phyloP scores from a whole-genome alignment of 2,888 invertebrate genomes.

The Nomada fucata region DNA sequence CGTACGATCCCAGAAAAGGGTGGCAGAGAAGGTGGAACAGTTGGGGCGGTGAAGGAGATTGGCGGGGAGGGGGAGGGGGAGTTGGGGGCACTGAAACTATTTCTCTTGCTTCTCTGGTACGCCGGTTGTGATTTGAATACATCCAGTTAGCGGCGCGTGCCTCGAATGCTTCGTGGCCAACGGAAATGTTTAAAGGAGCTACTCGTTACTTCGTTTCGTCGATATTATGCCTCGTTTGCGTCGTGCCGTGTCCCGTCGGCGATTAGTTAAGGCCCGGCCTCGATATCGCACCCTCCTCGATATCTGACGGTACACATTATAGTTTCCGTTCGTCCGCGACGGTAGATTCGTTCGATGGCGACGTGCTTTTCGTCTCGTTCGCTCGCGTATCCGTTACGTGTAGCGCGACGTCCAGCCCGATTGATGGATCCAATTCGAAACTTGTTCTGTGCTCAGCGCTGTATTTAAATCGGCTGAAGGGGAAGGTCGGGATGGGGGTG shows the following conservation, averaged over 20 bases:
- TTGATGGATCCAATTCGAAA: slow-evolving; percentile 51
- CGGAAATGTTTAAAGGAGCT: slow-evolving; percentile 74
- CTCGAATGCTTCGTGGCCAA: slow-evolving; percentile 74
- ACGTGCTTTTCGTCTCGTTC: not conserved
- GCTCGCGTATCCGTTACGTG: no score
- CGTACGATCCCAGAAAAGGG: slow-evolving; percentile 68
- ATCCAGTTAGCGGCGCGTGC: slow-evolving; percentile 83
- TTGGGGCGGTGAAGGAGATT: not conserved
- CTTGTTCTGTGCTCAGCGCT: slow-evolving; percentile 29
- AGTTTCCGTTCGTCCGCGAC: not conserved
- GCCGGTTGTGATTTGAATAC: slow-evolving; percentile 83
- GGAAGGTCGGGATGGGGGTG: no score
- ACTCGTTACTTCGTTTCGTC: slow-evolving; percentile 76
- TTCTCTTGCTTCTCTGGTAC: slow-evolving; percentile 77
- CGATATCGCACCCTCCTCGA: not conserved
- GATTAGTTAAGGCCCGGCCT: slow-evolving; percentile 19
- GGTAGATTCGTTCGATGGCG: not conserved
- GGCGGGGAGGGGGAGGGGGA: not conserved
- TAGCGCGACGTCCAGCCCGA: not conserved
- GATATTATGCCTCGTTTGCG: slow-evolving; percentile 67
- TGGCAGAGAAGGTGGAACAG: slow-evolving; percentile 15
- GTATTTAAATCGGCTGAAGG: slow-evolving; percentile 44
- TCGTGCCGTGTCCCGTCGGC: slow-evolving; percentile 30
- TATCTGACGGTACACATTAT: no score
- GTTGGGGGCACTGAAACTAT: slow-evolving; percentile 75